Conservation (phyloP, 2,888 invertebrate species). For the Drosophila seclusa region DNA sequence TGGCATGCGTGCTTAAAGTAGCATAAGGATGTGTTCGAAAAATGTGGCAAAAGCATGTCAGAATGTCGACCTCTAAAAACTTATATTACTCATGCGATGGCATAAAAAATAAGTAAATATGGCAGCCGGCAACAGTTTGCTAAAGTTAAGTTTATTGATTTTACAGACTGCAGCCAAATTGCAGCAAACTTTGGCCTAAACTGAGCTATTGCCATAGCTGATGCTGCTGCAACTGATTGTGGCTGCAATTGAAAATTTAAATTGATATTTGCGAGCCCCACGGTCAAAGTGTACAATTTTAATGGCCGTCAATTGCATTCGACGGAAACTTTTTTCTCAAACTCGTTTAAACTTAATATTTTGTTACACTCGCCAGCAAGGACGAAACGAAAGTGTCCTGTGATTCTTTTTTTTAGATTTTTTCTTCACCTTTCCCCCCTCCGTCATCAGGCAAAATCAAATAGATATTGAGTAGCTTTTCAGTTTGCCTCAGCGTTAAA, state of each 20-base stretch:
- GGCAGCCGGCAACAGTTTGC: constrained; percentile 55
- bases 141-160: constrained; percentile 50
- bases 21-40: constrained; percentile 34
- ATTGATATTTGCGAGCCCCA: constrained; percentile 63
- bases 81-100: constrained; percentile 17
- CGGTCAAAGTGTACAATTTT: constrained; percentile 55
- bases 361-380: constrained; percentile 55
- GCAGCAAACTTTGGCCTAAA: constrained; percentile 48
- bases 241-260: constrained; percentile 75
- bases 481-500: constrained; percentile 75
- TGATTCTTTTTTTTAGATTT: constrained; percentile 25
- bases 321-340: constrained; percentile 33
- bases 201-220: constrained; percentile 28
- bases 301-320: constrained; percentile 68
- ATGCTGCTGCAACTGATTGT: constrained; percentile 40
- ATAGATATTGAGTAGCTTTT: constrained; percentile 80
- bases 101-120: constrained; percentile 47
- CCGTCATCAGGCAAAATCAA: constrained; percentile 53
- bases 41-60: constrained; percentile 39
- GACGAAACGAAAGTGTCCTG: constrained; percentile 59
- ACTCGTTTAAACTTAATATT: constrained; percentile 75
- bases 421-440: constrained; percentile 12
- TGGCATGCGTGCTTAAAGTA: constrained; percentile 19
- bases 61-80: constrained; percentile 31
- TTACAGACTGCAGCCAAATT: constrained; percentile 46